These are phyloP conservation scores for Drosophila austrosaltans DNA, from an alignment of 2,888 invertebrate genomes.

Conservation along the genomic window DNA sequence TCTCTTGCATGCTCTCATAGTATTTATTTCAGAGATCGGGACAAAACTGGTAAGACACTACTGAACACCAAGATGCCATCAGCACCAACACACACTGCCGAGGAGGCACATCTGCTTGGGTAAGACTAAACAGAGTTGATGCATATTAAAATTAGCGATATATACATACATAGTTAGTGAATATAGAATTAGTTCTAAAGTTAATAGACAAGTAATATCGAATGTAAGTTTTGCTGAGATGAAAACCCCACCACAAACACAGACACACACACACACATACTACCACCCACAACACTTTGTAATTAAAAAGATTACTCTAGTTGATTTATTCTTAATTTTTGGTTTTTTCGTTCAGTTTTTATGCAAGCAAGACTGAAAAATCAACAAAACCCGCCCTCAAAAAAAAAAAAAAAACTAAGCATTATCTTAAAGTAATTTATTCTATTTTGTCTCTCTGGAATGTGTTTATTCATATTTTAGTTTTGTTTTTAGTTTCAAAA, in stretches of 20 bases:
- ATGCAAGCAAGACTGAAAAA: constrained; percentile 7
- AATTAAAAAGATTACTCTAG: background rate
- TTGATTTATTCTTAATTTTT: background rate
- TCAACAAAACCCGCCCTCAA: constrained; percentile 12
- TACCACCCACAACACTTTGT: background rate
- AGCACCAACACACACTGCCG: constrained; percentile 86
- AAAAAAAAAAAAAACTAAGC: no score
- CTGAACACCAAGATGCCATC: constrained; percentile 84
- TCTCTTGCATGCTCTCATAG: constrained; percentile 84
- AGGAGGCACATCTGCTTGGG: constrained; percentile 95
- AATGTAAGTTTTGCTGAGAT: constrained; percentile 19
- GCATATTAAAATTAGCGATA: background rate
- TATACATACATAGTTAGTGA: background rate
- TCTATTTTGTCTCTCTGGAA: constrained; percentile 1
- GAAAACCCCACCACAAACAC: background rate
- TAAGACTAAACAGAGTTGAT: constrained; percentile 84
- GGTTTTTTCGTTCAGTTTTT: background rate
- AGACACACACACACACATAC: background rate
- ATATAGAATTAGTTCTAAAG: background rate
- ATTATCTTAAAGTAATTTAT: background rate
- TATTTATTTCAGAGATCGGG: constrained; percentile 84
- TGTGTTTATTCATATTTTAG: background rate
- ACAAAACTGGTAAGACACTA: constrained; percentile 84
- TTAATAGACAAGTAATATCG: constrained; percentile 7
- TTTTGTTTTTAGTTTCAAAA: background rate